Conservation (phyloP, 2,888 invertebrate species). For the Hyppa rectilinea region DNA sequence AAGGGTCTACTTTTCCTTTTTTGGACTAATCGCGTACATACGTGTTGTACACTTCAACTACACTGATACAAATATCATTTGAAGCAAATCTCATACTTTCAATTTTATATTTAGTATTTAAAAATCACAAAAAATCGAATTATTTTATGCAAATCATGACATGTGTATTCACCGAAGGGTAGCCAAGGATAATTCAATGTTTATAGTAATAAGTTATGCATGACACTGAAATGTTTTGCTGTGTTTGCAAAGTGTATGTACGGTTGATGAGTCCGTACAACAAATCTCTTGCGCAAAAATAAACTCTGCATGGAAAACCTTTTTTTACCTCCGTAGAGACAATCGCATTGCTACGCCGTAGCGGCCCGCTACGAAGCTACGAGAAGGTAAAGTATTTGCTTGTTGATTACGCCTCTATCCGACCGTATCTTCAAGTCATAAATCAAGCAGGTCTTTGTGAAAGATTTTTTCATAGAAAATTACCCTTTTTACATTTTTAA, state of each 20-base stretch:
- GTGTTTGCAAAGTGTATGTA: neutral
- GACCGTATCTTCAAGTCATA: slow-evolving; percentile 33
- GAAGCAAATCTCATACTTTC: too few relatives aligned
- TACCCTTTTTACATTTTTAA: slow-evolving; percentile 37
- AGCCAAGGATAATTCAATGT: too few relatives aligned
- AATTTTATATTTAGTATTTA: too few relatives aligned
- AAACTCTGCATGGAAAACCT: neutral
- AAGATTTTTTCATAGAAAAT: slow-evolving; percentile 26
- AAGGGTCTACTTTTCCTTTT: too few relatives aligned
- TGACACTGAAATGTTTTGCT: neutral
- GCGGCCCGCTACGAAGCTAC: slow-evolving; percentile 28
- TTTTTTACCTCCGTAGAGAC: slow-evolving; percentile 6
- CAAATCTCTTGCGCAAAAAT: neutral
- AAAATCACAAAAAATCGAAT: too few relatives aligned
- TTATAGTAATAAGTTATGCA: too few relatives aligned
- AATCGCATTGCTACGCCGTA: slow-evolving; percentile 41
- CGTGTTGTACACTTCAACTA: too few relatives aligned
- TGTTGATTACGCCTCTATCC: slow-evolving; percentile 29
- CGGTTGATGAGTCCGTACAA: neutral
- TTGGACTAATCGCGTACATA: too few relatives aligned
- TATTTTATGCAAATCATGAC: too few relatives aligned
- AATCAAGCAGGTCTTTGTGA: slow-evolving; percentile 37
- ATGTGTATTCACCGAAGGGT: too few relatives aligned
- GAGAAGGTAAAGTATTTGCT: slow-evolving; percentile 20
- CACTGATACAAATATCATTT: too few relatives aligned